phyloP scores from a whole-genome alignment of 2,888 invertebrate genomes.

The Physocephala rufipes region DNA sequence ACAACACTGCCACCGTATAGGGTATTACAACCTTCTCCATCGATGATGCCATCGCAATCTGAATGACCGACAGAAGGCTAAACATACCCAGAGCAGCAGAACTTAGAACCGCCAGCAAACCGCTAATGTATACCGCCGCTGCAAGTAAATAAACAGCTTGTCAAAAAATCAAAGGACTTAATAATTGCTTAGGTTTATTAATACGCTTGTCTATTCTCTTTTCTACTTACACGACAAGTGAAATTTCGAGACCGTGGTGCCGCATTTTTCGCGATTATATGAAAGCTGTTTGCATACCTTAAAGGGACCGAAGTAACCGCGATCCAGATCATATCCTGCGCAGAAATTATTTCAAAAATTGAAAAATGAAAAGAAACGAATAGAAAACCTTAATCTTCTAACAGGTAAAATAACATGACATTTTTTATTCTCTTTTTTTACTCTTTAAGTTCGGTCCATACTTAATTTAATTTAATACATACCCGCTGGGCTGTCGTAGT shows the following conservation, averaged over 20 bases:
- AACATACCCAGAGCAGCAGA: slow-evolving; percentile 79
- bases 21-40: slow-evolving; percentile 82
- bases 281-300: slow-evolving; percentile 82
- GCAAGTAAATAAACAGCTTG: slow-evolving; percentile 53
- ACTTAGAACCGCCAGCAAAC: slow-evolving; percentile 80
- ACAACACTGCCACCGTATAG: slow-evolving; percentile 79
- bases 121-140: slow-evolving; percentile 86
- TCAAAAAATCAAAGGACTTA: not conserved
- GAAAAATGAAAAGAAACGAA: slow-evolving; percentile 9
- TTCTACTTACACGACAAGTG: slow-evolving; percentile 76
- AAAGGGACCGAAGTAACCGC: slow-evolving; percentile 90
- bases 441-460: too few relatives aligned
- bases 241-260: slow-evolving; percentile 80
- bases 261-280: slow-evolving; percentile 86
- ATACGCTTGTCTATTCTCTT: not conserved
- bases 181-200: not conserved
- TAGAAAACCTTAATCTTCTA: too few relatives aligned
- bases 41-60: slow-evolving; percentile 87
- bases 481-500: slow-evolving; percentile 73
- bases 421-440: too few relatives aligned
- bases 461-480: slow-evolving; percentile 58
- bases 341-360: slow-evolving; percentile 36
- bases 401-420: too few relatives aligned
- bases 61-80: slow-evolving; percentile 82
- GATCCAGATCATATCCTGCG: slow-evolving; percentile 71